A percentile compares a stretch with the other conserved stretches of the same genome.
Evolutionary conservation across 2,797 vertebrate species (phyloP).

Genomic region (Mustela erminea): DNA sequence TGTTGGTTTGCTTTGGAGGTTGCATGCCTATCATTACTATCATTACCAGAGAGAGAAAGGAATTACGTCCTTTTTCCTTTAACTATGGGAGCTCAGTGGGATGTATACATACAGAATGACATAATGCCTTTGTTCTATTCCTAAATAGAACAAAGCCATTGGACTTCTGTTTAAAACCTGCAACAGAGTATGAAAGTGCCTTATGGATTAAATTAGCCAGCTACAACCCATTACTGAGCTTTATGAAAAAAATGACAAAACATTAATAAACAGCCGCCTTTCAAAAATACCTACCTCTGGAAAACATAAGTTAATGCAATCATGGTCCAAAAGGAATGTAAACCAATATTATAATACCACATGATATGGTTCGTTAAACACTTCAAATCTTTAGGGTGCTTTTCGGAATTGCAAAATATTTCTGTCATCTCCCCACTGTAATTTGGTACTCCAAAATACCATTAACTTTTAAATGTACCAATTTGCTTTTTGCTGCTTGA

Average conservation of each 20-base stretch:
- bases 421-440: slow-evolving; percentile 72
- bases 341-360: slow-evolving; percentile 51
- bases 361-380: slow-evolving; percentile 61
- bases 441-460: slow-evolving; percentile 74
- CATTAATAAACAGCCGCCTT: slow-evolving; percentile 52
- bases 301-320: slow-evolving; percentile 67
- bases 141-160: slow-evolving; percentile 68
- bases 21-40: neutral
- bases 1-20: slow-evolving; percentile 10
- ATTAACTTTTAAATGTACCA: slow-evolving; percentile 80
- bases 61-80: neutral
- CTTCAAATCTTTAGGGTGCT: slow-evolving; percentile 74
- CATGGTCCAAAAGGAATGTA: slow-evolving; percentile 41
- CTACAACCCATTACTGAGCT: slow-evolving; percentile 45
- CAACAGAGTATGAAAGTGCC: slow-evolving; percentile 13
- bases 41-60: neutral
- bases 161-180: slow-evolving; percentile 68
- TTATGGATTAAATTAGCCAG: slow-evolving; percentile 58
- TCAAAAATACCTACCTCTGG: slow-evolving; percentile 38
- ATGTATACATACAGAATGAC: slow-evolving; percentile 8
- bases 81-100: neutral
- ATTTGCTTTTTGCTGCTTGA: slow-evolving; percentile 77
- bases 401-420: slow-evolving; percentile 79
- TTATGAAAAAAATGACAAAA: slow-evolving; percentile 59
- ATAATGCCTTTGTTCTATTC: slow-evolving; percentile 71